A percentile compares a stretch with the other conserved stretches of the same genome.
phyloP scores from a whole-genome alignment of 2,113 vertebrate species.

The Gadus chalcogrammus region DNA sequence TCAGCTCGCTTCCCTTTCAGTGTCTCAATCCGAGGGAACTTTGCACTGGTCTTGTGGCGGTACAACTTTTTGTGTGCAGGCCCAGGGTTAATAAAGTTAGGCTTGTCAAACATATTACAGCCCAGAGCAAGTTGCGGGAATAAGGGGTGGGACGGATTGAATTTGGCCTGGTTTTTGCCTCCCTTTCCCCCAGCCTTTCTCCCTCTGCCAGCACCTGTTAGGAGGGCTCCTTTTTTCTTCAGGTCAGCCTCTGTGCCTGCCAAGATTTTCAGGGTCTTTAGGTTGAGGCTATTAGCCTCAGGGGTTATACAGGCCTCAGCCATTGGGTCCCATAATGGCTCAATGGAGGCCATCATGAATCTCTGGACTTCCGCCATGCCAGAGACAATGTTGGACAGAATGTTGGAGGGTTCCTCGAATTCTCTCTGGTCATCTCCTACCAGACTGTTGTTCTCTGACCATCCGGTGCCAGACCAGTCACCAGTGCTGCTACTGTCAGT shows the following conservation, averaged over 20 bases:
- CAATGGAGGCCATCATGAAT: constrained; percentile 99
- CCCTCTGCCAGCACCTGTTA: constrained; percentile 78
- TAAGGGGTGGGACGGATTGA: constrained; percentile 76
- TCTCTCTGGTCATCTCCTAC: constrained; percentile 94
- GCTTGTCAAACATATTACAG: constrained; percentile 91
- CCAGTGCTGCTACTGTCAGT: constrained; percentile 67
- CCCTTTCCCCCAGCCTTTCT: constrained; percentile 86
- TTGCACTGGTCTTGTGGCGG: constrained; percentile 97
- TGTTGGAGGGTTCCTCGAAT: constrained; percentile 98
- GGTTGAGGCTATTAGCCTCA: constrained; percentile 94
- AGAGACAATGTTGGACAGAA: constrained; percentile 98
- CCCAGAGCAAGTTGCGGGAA: constrained; percentile 81
- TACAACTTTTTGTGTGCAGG: constrained; percentile 99
- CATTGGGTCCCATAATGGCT: constrained; percentile 91
- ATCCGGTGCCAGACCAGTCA: constrained; percentile 81
- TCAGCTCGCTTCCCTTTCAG: constrained; percentile 92
- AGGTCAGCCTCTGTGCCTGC: constrained; percentile 90
- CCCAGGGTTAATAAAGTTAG: constrained; percentile 91
- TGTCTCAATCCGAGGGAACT: constrained; percentile 94
- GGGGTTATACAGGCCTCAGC: constrained; percentile 85
- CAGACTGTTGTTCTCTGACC: constrained; percentile 83
- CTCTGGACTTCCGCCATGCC: constrained; percentile 98
- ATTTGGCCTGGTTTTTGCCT: constrained; percentile 87
- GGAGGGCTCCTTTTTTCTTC: constrained; percentile 84
- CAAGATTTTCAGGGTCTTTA: constrained; percentile 98